A percentile compares a stretch with the other conserved stretches of the same genome.
Conservation (phyloP, 2,888 invertebrate species). For the Stenodema calcarata region DNA sequence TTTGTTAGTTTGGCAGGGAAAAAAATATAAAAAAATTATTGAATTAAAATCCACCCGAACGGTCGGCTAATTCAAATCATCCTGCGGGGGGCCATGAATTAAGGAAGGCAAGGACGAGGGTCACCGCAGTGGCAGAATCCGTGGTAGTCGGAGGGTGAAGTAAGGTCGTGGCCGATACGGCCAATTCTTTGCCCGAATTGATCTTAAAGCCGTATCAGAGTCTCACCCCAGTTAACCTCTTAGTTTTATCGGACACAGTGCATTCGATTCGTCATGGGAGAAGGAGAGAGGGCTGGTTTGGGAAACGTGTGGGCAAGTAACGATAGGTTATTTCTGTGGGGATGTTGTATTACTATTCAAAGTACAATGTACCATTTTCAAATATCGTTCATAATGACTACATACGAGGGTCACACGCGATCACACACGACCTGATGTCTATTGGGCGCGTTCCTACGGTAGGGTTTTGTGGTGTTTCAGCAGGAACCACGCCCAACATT, state of each 20-base stretch:
- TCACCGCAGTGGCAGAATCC: neutral
- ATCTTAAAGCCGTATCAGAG: neutral
- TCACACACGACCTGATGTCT: neutral
- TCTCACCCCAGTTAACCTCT: constrained; percentile 1
- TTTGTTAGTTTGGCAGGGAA: too few species aligned
- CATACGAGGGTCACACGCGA: neutral
- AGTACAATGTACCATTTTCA: too few species aligned
- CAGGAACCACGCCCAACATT: neutral
- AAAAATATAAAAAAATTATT: too few species aligned
- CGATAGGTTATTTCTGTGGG: too few species aligned
- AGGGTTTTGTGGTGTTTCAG: neutral
- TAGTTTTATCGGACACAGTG: neutral
- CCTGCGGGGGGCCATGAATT: neutral
- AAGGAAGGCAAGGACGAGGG: neutral
- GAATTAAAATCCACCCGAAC: too few species aligned
- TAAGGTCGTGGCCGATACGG: neutral
- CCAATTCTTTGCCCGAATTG: neutral
- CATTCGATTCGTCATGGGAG: neutral
- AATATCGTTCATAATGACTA: too few species aligned
- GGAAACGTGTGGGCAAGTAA: too few species aligned
- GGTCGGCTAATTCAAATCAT: neutral
- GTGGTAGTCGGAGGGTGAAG: neutral
- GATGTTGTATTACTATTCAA: too few species aligned
- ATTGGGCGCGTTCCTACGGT: neutral
- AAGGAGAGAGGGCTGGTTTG: too few species aligned